Evolutionary conservation across 2,113 vertebrate genomes (phyloP).

Genomic region (Nothocercus nigrocapillus): DNA sequence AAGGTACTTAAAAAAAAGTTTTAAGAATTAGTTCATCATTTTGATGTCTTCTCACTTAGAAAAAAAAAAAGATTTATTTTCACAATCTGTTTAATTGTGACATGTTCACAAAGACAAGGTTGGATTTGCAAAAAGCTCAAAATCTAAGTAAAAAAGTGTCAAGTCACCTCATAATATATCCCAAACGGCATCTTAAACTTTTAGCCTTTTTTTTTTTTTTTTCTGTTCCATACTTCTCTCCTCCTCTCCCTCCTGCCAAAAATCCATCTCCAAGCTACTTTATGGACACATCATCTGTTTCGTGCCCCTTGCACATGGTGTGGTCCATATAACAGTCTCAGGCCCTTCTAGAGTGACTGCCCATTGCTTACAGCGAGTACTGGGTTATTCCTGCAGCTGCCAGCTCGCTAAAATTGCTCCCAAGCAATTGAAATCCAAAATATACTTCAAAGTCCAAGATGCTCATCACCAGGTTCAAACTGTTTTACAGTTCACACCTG

Average conservation of each 20-base stretch:
- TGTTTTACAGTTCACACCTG: background rate
- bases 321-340: accelerated
- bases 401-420: background rate
- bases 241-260: too few species aligned
- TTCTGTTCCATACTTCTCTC: background rate
- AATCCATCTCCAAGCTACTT: constrained; percentile 7
- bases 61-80: background rate
- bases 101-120: background rate
- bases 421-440: background rate
- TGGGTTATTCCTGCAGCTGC: background rate
- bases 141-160: background rate
- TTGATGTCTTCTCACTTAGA: background rate
- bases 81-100: background rate
- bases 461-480: background rate
- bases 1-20: background rate
- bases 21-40: background rate
- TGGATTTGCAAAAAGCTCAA: background rate
- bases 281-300: constrained; percentile 4
- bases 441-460: background rate
- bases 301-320: background rate
- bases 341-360: background rate
- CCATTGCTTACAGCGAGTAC: background rate
- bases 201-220: background rate
- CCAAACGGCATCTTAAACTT: background rate
- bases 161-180: background rate